Percentiles rank a stretch among this genome's conserved stretches.
Evolutionary conservation across 2,113 vertebrate species (phyloP).

Genomic region (Ciconia boyciana): DNA sequence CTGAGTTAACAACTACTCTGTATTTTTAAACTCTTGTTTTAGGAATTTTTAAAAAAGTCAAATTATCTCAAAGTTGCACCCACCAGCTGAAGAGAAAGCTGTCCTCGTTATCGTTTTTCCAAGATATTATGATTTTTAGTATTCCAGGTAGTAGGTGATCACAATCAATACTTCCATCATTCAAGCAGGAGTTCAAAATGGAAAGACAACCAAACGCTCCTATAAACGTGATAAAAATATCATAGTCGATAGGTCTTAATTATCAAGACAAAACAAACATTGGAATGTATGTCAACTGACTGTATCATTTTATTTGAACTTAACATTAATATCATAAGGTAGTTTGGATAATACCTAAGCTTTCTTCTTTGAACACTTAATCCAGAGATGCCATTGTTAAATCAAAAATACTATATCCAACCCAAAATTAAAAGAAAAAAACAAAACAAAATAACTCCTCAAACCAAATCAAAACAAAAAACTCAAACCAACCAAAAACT

Average conservation of each 20-base stretch:
- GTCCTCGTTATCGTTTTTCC: conserved; percentile 85
- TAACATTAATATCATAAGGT: background rate
- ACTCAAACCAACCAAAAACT: background rate
- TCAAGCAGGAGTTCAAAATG: conserved; percentile 87
- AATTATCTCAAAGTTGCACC: conserved; percentile 16
- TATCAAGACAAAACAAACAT: background rate
- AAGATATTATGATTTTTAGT: conserved; percentile 85
- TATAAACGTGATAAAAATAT: conserved; percentile 55
- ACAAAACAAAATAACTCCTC: too few species aligned
- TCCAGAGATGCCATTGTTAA: background rate
- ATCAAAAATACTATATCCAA: background rate
- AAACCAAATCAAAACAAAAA: background rate
- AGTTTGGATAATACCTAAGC: background rate
- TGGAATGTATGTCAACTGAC: background rate
- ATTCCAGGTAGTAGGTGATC: conserved; percentile 80
- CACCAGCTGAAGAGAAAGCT: conserved; percentile 89
- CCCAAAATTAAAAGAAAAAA: background rate
- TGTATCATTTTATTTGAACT: background rate
- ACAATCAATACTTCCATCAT: conserved; percentile 73
- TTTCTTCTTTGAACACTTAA: background rate
- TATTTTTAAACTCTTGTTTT: background rate
- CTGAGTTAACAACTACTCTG: background rate
- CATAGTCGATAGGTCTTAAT: background rate
- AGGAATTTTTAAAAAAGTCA: background rate
- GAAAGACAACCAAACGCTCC: conserved; percentile 88